Percentiles rank a stretch among this genome's conserved stretches.
phyloP scores from a whole-genome alignment of 2,113 vertebrate genomes.

The Galemys pyrenaicus region DNA sequence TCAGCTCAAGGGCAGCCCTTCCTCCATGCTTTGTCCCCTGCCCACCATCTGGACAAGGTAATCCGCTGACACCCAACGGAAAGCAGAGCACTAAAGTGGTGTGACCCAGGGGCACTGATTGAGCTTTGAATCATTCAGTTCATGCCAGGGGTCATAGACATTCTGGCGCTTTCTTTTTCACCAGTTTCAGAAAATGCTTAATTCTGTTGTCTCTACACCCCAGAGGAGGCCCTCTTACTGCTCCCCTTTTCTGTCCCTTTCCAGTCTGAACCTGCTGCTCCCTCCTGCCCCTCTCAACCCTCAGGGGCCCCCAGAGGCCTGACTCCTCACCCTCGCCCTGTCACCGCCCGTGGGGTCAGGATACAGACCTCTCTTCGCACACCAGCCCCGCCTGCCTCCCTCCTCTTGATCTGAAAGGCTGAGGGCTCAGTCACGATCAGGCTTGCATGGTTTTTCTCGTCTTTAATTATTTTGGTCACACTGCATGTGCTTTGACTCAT shows the following conservation, averaged over 20 bases:
- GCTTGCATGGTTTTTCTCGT: conserved; percentile 38
- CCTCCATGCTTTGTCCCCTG: no score
- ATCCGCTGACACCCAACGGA: no score
- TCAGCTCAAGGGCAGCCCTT: no score
- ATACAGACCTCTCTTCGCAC: neutral
- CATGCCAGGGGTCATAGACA: no score
- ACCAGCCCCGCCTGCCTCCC: neutral
- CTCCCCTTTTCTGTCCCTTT: neutral
- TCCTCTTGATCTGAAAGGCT: neutral
- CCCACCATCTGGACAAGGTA: no score
- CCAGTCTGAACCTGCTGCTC: neutral
- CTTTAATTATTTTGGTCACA: conserved; percentile 68
- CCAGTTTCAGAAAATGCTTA: neutral
- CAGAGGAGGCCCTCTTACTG: accelerated
- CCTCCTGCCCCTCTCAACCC: neutral
- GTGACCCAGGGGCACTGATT: neutral
- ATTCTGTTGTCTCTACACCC: no score
- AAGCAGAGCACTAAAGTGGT: accelerated
- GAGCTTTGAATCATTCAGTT: neutral
- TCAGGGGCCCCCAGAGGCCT: no score
- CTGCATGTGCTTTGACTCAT: conserved; percentile 47
- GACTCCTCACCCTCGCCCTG: neutral
- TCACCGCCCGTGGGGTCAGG: neutral
- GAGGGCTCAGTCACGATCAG: neutral
- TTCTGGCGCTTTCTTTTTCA: neutral